Evolutionary conservation across 1,140 invertebrate species (phyloP), one percentile per base, ranked within the genome.

Genomic region (Megathymus violae): DNA sequence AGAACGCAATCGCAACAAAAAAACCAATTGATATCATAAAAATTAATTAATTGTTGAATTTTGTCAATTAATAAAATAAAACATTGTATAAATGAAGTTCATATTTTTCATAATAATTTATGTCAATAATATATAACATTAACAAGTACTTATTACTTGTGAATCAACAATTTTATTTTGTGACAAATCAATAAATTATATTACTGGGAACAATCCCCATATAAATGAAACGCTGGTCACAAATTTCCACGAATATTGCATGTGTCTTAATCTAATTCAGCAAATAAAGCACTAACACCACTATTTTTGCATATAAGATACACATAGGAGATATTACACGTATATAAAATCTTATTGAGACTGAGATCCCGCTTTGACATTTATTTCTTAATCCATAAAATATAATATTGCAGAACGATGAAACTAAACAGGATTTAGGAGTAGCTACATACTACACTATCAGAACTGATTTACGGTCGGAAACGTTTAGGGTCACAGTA

Each of bases 341-440:
- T 2, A 22, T 52, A 54, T 13, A 54, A 54, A 54, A 41, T 17
- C 6, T 54, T 51, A 11, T 6, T 14, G 50, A 52, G 50, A 54
- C 5, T 54, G 50, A 54, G 50, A 36, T 41, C 34, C 41, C 50
- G 25, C 41, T 40, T 52, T 41, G 34, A 14, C 25, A 25, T 54
- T 41, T 54, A 54, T 54, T 15, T 19, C 36, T 36, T 54, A 54
- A 10, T 54, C 22, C 50, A 19, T 54, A 54, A 54, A 38, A 36
- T n/a, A 19, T 54, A 40, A 19, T 52, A 27, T 52, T 41, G 50
- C n/a, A 3, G 34, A 14, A 48, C 46, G 34, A 25, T 50, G 13
- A 50, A 1, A 16, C 5, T 14, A 48, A 14, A 3, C 27, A 27
- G 25, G 13, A 31, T 7, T 4, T 31, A 31, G 7, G 27, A 9